phyloP scores from a whole-genome alignment of 2,113 vertebrate species.

The Gavia stellata region DNA sequence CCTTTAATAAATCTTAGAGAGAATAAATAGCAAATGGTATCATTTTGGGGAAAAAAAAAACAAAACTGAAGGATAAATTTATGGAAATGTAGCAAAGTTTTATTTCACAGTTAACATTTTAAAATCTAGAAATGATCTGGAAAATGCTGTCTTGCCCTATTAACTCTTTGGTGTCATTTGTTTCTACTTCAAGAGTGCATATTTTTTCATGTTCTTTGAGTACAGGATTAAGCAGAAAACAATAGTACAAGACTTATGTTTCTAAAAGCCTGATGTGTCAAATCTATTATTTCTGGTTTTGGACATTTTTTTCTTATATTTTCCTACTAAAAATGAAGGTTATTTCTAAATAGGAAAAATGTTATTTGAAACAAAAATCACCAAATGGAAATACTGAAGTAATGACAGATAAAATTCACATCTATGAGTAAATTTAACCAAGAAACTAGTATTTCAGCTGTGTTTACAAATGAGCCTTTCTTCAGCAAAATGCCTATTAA shows the following conservation, averaged over 20 bases:
- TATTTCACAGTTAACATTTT: not conserved
- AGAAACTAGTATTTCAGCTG: not conserved
- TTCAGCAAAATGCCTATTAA: conserved; percentile 3
- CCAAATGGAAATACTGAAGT: not conserved
- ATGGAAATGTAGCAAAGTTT: not conserved
- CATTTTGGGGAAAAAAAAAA: fast-evolving
- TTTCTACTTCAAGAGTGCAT: not conserved
- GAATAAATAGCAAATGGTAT: not conserved
- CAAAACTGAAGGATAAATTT: not conserved
- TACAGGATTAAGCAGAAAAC: not conserved
- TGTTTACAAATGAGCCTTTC: not conserved
- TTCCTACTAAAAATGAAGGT: not conserved
- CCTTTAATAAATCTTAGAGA: not conserved
- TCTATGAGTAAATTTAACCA: not conserved
- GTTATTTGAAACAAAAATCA: not conserved
- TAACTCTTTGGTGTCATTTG: not conserved
- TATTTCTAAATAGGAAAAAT: not conserved
- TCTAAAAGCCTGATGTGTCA: not conserved
- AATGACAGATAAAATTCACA: not conserved
- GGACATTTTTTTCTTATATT: not conserved
- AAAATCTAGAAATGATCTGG: not conserved
- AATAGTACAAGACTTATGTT: not conserved
- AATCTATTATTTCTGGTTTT: not conserved
- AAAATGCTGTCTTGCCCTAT: not conserved
- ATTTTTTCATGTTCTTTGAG: not conserved